Base-by-base conservation (phyloP, 2,888 invertebrate species). In the Suillia variegata region DNA sequence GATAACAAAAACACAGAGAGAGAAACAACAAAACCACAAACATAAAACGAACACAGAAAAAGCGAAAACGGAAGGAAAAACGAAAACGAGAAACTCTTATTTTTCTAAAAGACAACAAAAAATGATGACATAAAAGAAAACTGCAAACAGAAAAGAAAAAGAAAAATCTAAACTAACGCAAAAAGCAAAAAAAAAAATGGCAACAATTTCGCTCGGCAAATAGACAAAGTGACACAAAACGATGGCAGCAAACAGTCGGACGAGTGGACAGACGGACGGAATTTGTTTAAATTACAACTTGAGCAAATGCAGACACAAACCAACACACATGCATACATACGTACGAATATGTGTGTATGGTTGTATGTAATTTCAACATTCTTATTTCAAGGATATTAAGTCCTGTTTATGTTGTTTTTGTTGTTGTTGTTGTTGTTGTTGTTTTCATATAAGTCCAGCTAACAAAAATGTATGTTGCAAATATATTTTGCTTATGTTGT, bases 1-100 rank as follows among this genome's bases (percentile, higher is more conserved):
- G 17, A 34, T 42, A 26, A 8, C 12, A 45, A 66, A 67, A 65
- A 66, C 59, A 65, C 61, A 62, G 57, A n/a, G n/a, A n/a, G n/a
- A n/a, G n/a, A n/a, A n/a, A n/a, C n/a, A n/a, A n/a, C n/a, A n/a
- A n/a, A n/a, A n/a, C n/a, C n/a, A n/a, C n/a, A n/a, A 65, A 63
- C 63, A 63, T 62, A 65, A 65, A 66, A 63, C 63, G 63, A 61
- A 10, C 17, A 52, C 50, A 13, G 42, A 33, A 31, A 38, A 53
- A 48, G 50, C 18, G 24, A 52, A 31, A 21, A 45, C 26, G 45
- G 45, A 50, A 54, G 55, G 45, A 31, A 53, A 61, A 63, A 56
- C 48, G 13, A 55, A 65, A 57, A 55, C 2, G 24, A 54, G 2
- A 33, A 20, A 20, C 2, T 31, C 54, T 56, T 57, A 1, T 56